phyloP scores from a whole-genome alignment of 2,888 invertebrate species.

The Pseudanteris insignis region DNA sequence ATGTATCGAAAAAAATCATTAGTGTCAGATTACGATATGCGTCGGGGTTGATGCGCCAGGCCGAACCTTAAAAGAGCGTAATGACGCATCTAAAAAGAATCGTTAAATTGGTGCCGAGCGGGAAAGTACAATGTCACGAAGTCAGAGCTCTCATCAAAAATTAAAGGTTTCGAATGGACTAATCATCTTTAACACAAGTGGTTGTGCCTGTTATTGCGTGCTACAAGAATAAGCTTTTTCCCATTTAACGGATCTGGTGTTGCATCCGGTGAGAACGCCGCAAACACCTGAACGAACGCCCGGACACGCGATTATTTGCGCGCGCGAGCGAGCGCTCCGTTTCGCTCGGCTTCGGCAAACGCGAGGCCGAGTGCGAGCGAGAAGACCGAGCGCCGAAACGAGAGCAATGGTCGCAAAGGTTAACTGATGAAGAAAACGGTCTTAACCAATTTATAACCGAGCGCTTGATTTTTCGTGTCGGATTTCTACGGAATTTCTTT shows the following conservation, averaged over 20 bases:
- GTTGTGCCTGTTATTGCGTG: slow-evolving; percentile 34
- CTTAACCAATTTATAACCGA: slow-evolving; percentile 11
- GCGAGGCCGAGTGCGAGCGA: slow-evolving; percentile 41
- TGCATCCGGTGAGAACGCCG: slow-evolving; percentile 43
- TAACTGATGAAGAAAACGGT: slow-evolving; percentile 11
- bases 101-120: slow-evolving; percentile 15
- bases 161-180: slow-evolving; percentile 34
- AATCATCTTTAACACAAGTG: slow-evolving; percentile 35
- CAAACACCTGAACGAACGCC: slow-evolving; percentile 51
- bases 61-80: slow-evolving; percentile 9
- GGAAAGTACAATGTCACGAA: slow-evolving; percentile 20
- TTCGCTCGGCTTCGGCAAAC: slow-evolving; percentile 18
- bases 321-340: slow-evolving; percentile 8
- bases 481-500: neutral
- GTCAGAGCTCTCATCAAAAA: slow-evolving; percentile 30
- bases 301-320: slow-evolving; percentile 51
- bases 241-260: slow-evolving; percentile 47
- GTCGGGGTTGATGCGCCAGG: slow-evolving; percentile 3
- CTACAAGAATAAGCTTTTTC: slow-evolving; percentile 49
- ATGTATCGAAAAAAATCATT: slow-evolving; percentile 13
- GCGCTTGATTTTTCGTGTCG: slow-evolving; percentile 1
- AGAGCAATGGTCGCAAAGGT: slow-evolving; percentile 6
- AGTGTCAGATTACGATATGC: slow-evolving; percentile 18
- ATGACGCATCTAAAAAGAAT: slow-evolving; percentile 15
- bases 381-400: slow-evolving; percentile 20